Base-by-base conservation (phyloP, 2,888 invertebrate species). In the Melinaea marsaeus region DNA sequence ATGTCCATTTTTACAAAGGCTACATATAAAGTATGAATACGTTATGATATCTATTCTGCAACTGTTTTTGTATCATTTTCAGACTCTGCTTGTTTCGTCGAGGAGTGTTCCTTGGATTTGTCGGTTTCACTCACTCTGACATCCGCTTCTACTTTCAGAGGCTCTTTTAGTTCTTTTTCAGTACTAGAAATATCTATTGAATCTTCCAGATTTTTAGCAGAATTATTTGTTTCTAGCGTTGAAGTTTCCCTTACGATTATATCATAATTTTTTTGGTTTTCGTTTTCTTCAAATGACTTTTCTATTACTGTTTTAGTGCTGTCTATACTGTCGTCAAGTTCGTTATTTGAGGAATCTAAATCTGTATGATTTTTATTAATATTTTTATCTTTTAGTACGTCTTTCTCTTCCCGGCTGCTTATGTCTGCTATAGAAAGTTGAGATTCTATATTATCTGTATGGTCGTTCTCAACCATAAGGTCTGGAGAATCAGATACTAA, bases 261-360 rank as follows among this genome's bases (percentile, higher is more conserved):
- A 54, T 71, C 69, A 47, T 72, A 69, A 22, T 55, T 32, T 32
- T 56, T 55, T 13, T 58, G 55, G 13, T 77, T 75, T 11, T 69
- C 72, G 34, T 83, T 79, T 13, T 69, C 67, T 59, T 83, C 80
- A 63, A 80, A 83, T 2, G 80, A 83, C 65, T 79, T 89, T 66
- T 89, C 89, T 64, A 86, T 82, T 2, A 89, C 87, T 1, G 88
- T 89, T 63, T 86, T 78, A 51, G 75, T 82, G 65, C 88, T 90
- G 13, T 84, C 85, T 54, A 84, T 68, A 69, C 88, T 90, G 70
- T 81, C 86, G 67, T 88, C 76, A 7, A 87, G 80, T 65, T 88
- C 88, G n/a, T 72, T 71, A 67, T 77, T 80, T 63, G 83, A 82
- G n/a, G 77, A 75, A 62, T 82, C 72, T 55, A 77, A 62, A 58